phyloP scores from a whole-genome alignment of 2,797 vertebrate genomes.

The Malurus splendens region DNA sequence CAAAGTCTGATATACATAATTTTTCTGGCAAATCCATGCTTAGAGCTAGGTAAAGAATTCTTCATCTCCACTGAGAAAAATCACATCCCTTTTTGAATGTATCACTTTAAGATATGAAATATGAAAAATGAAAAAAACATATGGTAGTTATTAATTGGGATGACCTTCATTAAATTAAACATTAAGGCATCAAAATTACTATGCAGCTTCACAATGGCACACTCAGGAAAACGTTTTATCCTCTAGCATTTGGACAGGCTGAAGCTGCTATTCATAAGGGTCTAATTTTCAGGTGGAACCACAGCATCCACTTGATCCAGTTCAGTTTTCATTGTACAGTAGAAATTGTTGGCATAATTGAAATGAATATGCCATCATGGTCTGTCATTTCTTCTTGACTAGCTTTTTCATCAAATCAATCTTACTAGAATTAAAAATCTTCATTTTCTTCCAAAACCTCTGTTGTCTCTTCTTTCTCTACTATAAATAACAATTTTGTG shows the following conservation, averaged over 20 bases:
- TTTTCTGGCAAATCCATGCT: neutral
- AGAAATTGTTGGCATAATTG: neutral
- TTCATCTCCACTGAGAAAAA: neutral
- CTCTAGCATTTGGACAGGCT: neutral
- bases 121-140: neutral
- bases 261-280: neutral
- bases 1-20: neutral
- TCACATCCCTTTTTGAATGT: neutral
- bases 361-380: neutral
- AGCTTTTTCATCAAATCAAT: neutral
- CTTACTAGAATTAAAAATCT: neutral
- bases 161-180: neutral
- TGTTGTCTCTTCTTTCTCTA: neutral
- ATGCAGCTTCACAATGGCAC: neutral
- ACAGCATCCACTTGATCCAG: neutral
- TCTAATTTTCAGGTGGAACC: neutral
- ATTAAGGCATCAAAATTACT: neutral
- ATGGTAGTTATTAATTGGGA: neutral
- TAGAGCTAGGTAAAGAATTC: neutral
- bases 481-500: neutral
- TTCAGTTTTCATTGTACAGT: neutral
- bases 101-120: neutral
- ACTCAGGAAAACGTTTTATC: neutral
- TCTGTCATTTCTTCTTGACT: neutral
- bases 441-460: neutral